A percentile compares a stretch with the other conserved stretches of the same genome.
These are phyloP conservation scores for Nephrotoma appendiculata DNA, from an alignment of 2,888 invertebrate genomes.

Conservation along the genomic window DNA sequence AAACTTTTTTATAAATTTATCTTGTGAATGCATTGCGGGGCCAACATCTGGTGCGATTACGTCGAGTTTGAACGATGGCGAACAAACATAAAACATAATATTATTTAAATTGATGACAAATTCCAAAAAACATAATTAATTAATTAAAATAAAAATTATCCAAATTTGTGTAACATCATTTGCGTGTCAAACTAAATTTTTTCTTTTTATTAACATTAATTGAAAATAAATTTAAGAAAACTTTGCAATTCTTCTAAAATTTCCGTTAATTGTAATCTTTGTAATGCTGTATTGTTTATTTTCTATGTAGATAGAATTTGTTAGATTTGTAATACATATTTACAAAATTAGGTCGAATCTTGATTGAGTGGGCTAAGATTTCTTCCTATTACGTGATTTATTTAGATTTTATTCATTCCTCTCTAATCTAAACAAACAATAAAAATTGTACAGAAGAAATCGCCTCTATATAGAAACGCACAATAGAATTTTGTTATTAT, in stretches of 20 bases:
- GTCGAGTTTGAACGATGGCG: too few species aligned
- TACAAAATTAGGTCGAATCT: background rate
- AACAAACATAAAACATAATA: background rate
- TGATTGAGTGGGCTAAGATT: background rate
- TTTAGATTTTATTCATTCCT: background rate
- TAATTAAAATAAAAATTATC: background rate
- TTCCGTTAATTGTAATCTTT: background rate
- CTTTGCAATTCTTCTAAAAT: background rate
- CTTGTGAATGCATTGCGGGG: background rate
- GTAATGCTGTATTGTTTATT: background rate
- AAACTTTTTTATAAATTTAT: background rate
- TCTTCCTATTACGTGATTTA: background rate
- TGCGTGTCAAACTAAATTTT: background rate
- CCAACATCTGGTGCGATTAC: background rate
- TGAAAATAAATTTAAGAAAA: background rate
- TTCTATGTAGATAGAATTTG: background rate
- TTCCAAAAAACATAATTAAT: background rate
- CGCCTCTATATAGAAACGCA: background rate
- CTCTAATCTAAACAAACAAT: background rate
- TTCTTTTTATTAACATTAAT: background rate
- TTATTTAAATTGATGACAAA: background rate
- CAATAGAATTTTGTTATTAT: background rate
- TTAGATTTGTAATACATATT: background rate
- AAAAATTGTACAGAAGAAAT: background rate
- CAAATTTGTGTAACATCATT: background rate